Evolutionary conservation across 1,140 invertebrate genomes (phyloP).

Genomic region (Drosophila sturtevanti): DNA sequence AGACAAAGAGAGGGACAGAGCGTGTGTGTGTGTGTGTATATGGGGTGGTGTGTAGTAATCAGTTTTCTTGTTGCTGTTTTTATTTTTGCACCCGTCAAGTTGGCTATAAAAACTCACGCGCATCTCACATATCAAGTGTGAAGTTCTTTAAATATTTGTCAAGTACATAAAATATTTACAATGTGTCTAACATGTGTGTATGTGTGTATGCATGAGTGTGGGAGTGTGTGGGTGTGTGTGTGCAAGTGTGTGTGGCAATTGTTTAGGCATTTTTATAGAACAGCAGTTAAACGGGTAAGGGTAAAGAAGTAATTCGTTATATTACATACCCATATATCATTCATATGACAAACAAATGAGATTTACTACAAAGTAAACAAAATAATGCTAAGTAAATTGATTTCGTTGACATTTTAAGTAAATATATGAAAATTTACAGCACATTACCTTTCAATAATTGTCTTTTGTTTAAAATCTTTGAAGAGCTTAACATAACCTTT

Average conservation of each 20-base stretch:
- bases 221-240: constrained; percentile 22
- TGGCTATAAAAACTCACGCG: constrained; percentile 42
- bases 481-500: no score
- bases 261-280: constrained; percentile 37
- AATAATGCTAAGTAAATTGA: constrained; percentile 2
- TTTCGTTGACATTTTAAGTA: background rate
- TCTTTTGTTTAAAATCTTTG: background rate
- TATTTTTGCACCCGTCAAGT: constrained; percentile 56
- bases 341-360: background rate
- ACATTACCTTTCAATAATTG: background rate
- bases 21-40: background rate
- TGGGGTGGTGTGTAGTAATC: constrained; percentile 51
- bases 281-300: constrained; percentile 30
- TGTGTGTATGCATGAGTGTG: no score
- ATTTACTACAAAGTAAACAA: background rate
- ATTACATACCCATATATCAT: background rate
- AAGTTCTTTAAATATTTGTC: constrained; percentile 79
- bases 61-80: constrained; percentile 35
- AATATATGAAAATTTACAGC: no score
- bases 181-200: constrained; percentile 56
- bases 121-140: constrained; percentile 70
- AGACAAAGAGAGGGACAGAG: background rate
- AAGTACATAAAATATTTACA: constrained; percentile 72
- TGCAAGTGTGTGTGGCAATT: constrained; percentile 56
- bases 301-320: constrained; percentile 6